Evolutionary conservation across 1,140 invertebrate genomes (phyloP), one percentile per base, ranked within the genome.

Genomic region (Saccostrea glomerata): DNA sequence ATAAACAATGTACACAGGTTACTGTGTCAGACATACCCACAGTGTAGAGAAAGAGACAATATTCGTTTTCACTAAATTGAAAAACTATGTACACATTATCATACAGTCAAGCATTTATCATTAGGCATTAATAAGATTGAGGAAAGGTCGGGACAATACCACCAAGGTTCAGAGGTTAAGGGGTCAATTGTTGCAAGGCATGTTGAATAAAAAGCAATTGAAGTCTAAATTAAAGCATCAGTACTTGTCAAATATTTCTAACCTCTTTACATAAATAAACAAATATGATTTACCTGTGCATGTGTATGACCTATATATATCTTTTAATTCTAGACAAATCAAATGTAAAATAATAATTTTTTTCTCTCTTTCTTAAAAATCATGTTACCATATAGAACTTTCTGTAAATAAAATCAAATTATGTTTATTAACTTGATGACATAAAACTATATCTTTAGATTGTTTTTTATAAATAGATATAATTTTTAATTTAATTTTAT

Each of bases 31-130:
- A 77, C 70, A 77, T 30, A 7, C 70, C 25, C 25, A 77, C 70
- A 77, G 70, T 77, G 70, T 77, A 77, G 70, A 77, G 70, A 77
- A 77, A 77, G 70, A 77, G 25, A 30, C 70, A 77, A 77, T 77
- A 77, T 63, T 36, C 36, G 70, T 77, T 36, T 30, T 12, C 23
- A 77, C 25, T 77, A 30, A 30, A 77, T 15, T 77, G 70, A 77
- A 36, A 77, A 30, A 30, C 70, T 77, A 77, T 77, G 25, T 77
- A 30, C 25, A 77, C 25, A 77, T 36, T 77, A 12, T 77, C 70
- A 77, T 77, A 77, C 70, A 30, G 23, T 25, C 23, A 77, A 77
- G 70, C 70, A 36, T 25, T 36, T 30, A 25, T 30, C 25, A 25
- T 77, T 77, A 77, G 70, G 70, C 70, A 30, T 30, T 77, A 77